Base-by-base conservation (phyloP, 2,888 invertebrate genomes). In the Drepanosiphum platanoidis region DNA sequence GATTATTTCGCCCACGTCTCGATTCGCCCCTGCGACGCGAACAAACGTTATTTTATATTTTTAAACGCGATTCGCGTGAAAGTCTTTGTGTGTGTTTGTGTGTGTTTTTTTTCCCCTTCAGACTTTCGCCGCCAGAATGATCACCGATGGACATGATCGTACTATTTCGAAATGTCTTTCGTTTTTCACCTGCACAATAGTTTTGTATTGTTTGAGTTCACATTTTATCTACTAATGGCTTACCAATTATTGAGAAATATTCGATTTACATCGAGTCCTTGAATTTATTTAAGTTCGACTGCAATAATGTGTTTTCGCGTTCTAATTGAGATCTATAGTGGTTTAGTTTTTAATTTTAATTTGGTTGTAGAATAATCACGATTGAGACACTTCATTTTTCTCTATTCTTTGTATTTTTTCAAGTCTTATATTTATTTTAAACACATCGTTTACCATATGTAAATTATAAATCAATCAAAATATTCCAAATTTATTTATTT, bases 251-350 rank as follows among this genome's bases (percentile, higher is more conserved):
- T 80, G 36, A 70, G 68, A 39, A 81, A 81, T 71, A 18, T 72
- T 46, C 15, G 7, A 72, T 42, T 82, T 36, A 22, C 22, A 34
- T n/a, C n/a, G n/a, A 82, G 72, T 61, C 81, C 39, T 82, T 72
- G 81, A 72, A 15, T 32, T 81, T 58, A 58, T 39, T 58, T 27
- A 34, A 80, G 27, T 52, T 81, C 22, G 30, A 58, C 34, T n/a
- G 22, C 34, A 52, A 58, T n/a, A 79, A 18, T 78, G 64, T n/a
- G n/a, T n/a, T 64, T 79, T 46, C 13, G 4, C 61, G 39, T 36
- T 36, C 52, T 71, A 42, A 82, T 72, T 82, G 61, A 80, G 80
- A 80, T 80, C 80, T 52, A n/a, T n/a, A 70, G 80, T 70, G 66
- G 36, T 36, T 75, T 39, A 36, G 58, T 80, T 70, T 30, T 70